Conservation (phyloP, 2,113 vertebrate species). For the Cyanoliseus patagonus region DNA sequence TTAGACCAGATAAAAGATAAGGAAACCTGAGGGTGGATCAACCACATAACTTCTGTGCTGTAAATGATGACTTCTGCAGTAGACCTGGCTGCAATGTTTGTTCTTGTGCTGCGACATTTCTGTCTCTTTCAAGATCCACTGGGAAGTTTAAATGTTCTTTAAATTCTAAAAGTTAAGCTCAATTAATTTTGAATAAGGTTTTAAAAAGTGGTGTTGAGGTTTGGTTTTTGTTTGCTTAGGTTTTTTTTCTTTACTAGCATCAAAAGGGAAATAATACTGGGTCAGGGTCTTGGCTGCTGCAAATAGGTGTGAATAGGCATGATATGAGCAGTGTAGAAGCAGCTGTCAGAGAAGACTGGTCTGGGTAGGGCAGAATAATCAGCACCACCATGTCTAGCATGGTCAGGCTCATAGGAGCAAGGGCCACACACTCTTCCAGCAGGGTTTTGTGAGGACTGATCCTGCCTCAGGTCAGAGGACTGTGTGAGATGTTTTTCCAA, state of each 20-base stretch:
- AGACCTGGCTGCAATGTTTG: background rate
- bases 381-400: background rate
- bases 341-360: background rate
- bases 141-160: background rate
- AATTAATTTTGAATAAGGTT: background rate
- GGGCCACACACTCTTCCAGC: background rate
- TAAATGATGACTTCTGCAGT: background rate
- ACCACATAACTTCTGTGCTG: background rate
- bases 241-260: background rate
- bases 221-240: background rate
- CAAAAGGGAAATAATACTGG: background rate
- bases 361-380: background rate
- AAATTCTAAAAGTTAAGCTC: background rate
- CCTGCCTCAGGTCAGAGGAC: background rate
- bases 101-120: accelerated
- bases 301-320: background rate
- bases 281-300: background rate
- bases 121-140: accelerated
- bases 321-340: background rate
- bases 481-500: background rate
- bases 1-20: background rate
- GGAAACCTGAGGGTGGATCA: background rate
- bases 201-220: background rate
- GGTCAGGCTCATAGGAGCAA: background rate
- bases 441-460: background rate